A percentile compares a stretch with the other conserved stretches of the same genome.
phyloP scores from a whole-genome alignment of 2,797 vertebrate genomes.

The Craterocephalus amniculus region DNA sequence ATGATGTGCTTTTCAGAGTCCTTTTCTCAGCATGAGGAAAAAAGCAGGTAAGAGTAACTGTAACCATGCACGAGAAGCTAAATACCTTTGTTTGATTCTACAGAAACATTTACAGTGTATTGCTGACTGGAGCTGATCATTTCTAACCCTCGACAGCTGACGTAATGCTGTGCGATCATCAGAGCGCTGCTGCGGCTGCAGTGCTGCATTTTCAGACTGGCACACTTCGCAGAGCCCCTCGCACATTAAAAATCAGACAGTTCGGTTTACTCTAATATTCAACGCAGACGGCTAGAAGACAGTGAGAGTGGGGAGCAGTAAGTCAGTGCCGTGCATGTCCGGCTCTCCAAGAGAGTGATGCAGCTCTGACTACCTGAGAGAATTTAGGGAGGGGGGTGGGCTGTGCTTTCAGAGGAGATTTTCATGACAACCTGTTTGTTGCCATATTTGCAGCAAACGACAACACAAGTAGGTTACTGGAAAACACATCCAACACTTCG shows the following conservation, averaged over 20 bases:
- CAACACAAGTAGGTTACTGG: slow-evolving; percentile 72
- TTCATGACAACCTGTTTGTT: slow-evolving; percentile 56
- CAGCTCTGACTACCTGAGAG: slow-evolving; percentile 73
- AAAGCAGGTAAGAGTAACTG: slow-evolving; percentile 2
- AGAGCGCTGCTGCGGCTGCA: slow-evolving; percentile 20
- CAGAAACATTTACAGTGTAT: slow-evolving; percentile 45
- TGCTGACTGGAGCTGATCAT: slow-evolving; percentile 50
- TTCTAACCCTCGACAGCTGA: slow-evolving; percentile 39
- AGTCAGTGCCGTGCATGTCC: slow-evolving; percentile 39
- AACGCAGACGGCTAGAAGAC: slow-evolving; percentile 41
- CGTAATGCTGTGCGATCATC: slow-evolving; percentile 27
- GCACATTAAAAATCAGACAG: slow-evolving; percentile 29
- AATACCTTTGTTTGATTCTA: slow-evolving; percentile 44
- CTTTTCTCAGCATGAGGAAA: slow-evolving; percentile 1
- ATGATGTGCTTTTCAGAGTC: background rate
- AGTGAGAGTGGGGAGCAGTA: slow-evolving; percentile 40
- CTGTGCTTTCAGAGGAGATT: slow-evolving; percentile 78
- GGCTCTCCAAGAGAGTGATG: slow-evolving; percentile 51
- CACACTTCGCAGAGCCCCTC: slow-evolving; percentile 59
- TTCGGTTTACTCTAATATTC: slow-evolving; percentile 27
- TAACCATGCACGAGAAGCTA: slow-evolving; percentile 28
- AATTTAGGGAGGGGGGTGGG: slow-evolving; percentile 38
- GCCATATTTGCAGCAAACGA: slow-evolving; percentile 70
- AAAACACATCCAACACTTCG: slow-evolving; percentile 71
- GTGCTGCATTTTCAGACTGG: slow-evolving; percentile 12